phyloP scores from a whole-genome alignment of 2,113 vertebrate genomes.

The Pseudorectes ferrugineus region DNA sequence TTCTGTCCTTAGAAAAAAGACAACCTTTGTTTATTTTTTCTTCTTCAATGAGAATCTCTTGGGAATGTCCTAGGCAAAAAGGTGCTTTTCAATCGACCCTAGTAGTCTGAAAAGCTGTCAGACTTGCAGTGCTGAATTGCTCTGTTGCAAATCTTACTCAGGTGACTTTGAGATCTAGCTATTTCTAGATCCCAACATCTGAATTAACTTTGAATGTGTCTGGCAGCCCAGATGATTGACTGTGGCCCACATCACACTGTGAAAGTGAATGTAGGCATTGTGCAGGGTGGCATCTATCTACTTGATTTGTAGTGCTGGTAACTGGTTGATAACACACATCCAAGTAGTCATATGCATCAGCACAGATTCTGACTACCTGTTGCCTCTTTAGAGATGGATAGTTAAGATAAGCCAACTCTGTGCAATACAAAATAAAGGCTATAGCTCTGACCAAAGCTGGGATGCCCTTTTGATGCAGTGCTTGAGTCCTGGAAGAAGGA shows the following conservation, averaged over 20 bases:
- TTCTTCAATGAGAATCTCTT: not conserved
- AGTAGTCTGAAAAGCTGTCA: not conserved
- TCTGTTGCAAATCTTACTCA: not conserved
- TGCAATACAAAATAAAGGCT: not conserved
- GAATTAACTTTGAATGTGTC: not conserved
- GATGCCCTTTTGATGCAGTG: not conserved
- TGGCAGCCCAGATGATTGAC: not conserved
- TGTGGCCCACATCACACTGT: not conserved
- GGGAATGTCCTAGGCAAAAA: not conserved
- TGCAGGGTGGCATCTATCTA: not conserved
- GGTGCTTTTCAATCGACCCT: not conserved
- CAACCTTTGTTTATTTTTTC: not conserved
- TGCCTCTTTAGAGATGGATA: not conserved
- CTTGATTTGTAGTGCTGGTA: not conserved
- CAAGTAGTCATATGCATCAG: not conserved
- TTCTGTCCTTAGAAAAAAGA: not conserved
- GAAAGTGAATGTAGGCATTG: not conserved
- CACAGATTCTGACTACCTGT: not conserved
- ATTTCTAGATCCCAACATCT: not conserved
- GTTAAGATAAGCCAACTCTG: not conserved
- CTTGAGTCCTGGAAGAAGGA: not conserved
- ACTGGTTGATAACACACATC: not conserved
- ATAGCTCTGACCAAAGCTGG: not conserved
- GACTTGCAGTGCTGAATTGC: not conserved
- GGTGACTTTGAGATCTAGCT: not conserved